These are phyloP conservation scores for Pipa parva DNA, from an alignment of 2,113 vertebrate genomes.

Conservation along the genomic window DNA sequence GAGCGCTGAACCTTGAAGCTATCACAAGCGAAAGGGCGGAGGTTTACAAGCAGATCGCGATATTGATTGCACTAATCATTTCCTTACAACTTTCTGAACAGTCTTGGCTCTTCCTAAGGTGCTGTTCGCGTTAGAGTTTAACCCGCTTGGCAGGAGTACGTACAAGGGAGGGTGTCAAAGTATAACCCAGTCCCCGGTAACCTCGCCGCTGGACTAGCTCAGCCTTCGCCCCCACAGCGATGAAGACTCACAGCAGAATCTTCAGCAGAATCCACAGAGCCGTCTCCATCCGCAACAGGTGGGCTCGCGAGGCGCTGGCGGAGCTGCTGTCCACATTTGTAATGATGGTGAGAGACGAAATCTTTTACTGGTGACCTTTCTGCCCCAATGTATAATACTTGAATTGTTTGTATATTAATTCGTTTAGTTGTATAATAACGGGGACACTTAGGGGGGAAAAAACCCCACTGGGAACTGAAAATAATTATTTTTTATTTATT, in stretches of 20 bases:
- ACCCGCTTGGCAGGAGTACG: constrained; percentile 34
- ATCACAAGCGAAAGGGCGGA: constrained; percentile 17
- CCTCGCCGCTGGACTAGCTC: constrained; percentile 26
- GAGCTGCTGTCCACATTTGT: constrained; percentile 71
- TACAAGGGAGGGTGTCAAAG: constrained; percentile 1
- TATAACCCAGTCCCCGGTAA: constrained; percentile 27
- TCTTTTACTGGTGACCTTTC: background rate
- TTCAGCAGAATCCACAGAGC: background rate
- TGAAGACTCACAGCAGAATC: constrained; percentile 8
- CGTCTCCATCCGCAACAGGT: constrained; percentile 50
- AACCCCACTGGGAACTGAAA: no score
- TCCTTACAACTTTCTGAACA: constrained; percentile 30
- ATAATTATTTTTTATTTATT: no score
- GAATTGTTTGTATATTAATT: no score
- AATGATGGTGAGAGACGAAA: constrained; percentile 71
- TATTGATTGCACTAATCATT: constrained; percentile 29
- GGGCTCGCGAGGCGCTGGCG: constrained; percentile 64
- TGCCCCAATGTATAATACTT: no score
- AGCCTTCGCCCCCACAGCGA: background rate
- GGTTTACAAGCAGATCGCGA: constrained; percentile 1
- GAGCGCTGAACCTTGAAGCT: constrained; percentile 34
- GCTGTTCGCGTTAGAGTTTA: constrained; percentile 51
- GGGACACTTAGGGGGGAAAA: no score
- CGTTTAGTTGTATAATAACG: no score
- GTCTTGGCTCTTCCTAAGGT: constrained; percentile 26